Evolutionary conservation across 2,113 vertebrate genomes (phyloP), one percentile per base, ranked within the genome.

Genomic region (Cynoglossus semilaevis): DNA sequence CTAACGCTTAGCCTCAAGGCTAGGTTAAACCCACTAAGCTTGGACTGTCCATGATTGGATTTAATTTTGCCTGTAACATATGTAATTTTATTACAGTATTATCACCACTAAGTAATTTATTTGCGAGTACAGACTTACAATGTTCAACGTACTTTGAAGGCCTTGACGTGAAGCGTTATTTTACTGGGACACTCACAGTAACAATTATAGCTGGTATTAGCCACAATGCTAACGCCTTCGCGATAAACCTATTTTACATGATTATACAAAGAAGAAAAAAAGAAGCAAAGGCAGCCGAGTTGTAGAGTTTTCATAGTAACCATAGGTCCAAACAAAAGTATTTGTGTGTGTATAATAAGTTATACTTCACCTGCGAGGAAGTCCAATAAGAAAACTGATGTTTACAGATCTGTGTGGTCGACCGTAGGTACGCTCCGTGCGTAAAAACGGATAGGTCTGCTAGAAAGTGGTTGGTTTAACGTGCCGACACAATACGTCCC

Each of bases 371-470:
- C 89, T 90, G 88, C 68, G 49, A 45, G 83, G 80, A 87, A 87
- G 74, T 83, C 74, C 85, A 74, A 67, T 73, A 74, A 81, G 74
- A 83, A 64, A 70, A 87, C 74, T 40, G 85, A 58, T 90, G 89
- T 90, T 90, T 89, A 89, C 88, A 88, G 88, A 84, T 85, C 84
- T 72, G 85, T 63, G 83, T 75, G 74, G 70, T 67, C 66, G 72
- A 65, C 81, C 59, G 84, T 73, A 71, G 72, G 80, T 64, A 85
- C 88, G 86, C 86, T 80, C 85, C 80, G 82, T 88, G 84, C 87
- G 87, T 87, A 84, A 86, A 63, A 51, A 87, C 84, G 75, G 84
- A 85, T 76, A 84, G 83, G 81, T 77, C 75, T 85, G 68, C 80
- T 71, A 77, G 72, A 77, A 75, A 79, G 81, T 70, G 72, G 79